Conservation (phyloP, 2,113 vertebrate genomes). For the Crotalus tigris region DNA sequence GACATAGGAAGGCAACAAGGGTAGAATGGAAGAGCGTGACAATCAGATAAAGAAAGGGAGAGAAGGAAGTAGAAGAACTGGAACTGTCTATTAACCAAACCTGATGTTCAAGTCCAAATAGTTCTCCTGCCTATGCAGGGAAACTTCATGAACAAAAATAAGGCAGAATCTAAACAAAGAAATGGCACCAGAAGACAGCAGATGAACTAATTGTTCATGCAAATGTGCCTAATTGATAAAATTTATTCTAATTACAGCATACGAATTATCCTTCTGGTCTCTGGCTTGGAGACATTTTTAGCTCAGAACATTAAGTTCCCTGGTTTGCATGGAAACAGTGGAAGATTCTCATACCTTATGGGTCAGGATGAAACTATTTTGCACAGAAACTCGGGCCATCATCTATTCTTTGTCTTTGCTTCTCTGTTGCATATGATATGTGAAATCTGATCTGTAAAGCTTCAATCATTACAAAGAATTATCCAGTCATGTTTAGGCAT, state of each 20-base stretch:
- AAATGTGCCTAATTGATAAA: background rate
- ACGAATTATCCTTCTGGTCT: background rate
- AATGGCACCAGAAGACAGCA: background rate
- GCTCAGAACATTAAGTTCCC: background rate
- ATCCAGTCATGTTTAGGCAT: background rate
- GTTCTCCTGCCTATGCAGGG: background rate
- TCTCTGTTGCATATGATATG: background rate
- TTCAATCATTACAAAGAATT: background rate
- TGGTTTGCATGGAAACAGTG: background rate
- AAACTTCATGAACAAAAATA: background rate
- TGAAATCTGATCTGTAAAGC: background rate
- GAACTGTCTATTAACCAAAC: background rate
- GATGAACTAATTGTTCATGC: background rate
- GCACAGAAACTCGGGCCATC: background rate
- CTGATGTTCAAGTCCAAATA: background rate
- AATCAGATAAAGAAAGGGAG: background rate
- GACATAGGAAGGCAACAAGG: background rate
- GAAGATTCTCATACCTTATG: background rate
- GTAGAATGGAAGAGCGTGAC: background rate
- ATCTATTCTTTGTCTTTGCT: background rate
- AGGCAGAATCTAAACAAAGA: background rate
- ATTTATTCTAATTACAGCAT: background rate
- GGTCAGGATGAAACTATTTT: background rate
- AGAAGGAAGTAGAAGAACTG: background rate
- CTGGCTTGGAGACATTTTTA: background rate